phyloP scores from a whole-genome alignment of 2,113 vertebrate species.

The Dicrurus megarhynchus region DNA sequence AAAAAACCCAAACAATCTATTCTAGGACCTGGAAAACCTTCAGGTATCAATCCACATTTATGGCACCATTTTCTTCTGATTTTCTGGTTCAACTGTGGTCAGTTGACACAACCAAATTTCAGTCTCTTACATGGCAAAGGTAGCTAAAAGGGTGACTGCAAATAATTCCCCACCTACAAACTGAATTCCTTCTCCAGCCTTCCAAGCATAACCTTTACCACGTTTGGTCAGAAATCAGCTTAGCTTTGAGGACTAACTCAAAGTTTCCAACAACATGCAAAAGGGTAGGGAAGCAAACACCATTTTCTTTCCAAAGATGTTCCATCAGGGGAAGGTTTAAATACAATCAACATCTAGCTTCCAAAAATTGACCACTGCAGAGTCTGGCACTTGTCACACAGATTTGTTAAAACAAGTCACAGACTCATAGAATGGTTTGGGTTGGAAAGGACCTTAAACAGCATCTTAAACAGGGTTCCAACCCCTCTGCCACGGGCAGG shows the following conservation, averaged over 20 bases:
- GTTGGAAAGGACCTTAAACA: neutral
- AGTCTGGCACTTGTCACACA: neutral
- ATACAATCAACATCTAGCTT: neutral
- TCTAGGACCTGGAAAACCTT: neutral
- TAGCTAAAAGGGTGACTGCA: neutral
- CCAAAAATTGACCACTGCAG: neutral
- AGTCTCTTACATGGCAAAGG: neutral
- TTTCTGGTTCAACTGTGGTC: neutral
- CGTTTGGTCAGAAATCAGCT: neutral
- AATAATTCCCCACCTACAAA: neutral
- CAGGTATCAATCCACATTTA: neutral
- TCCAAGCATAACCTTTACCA: neutral
- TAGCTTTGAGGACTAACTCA: neutral
- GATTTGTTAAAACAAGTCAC: neutral
- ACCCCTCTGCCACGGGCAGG: neutral
- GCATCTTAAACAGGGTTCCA: neutral
- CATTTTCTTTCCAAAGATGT: neutral
- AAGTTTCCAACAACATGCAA: neutral
- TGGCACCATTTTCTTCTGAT: neutral
- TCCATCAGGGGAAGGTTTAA: neutral
- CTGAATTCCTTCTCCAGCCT: neutral
- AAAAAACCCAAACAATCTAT: accelerated
- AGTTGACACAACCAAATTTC: neutral
- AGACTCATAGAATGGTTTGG: neutral
- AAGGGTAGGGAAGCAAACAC: neutral